Evolutionary conservation across 2,888 invertebrate genomes (phyloP), one percentile per base, ranked within the genome.

Genomic region (Caenorhabditis afra): DNA sequence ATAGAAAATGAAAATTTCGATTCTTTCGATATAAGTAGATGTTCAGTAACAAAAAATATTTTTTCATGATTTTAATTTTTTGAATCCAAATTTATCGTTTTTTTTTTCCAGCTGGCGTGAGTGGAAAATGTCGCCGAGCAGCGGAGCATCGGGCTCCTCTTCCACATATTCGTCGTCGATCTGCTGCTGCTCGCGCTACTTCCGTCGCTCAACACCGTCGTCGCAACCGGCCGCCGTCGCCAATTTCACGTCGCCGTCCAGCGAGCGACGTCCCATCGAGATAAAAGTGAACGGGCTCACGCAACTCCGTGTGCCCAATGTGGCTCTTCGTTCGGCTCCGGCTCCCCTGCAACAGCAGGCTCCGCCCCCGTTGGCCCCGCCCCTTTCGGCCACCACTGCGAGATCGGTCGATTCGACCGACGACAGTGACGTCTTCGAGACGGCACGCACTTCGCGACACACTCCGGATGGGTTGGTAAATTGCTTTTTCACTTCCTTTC

Each of bases 271-370:
- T 14, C 57, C 57, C 10, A 65, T 73, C 20, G 73, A 73, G 22
- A 73, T 73, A 3, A 73, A 73, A 49, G 73, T 73, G 8, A 73
- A 73, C 22, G 73, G 64, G 29, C 50, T 57, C 39, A 29, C 64
- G 0, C 73, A 64, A 37, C 44, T 64, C 10, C 57, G 39, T 20
- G 39, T 65, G 5, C 64, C 64, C 0, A 55, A 58, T 18, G 73
- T 73, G 14, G 71, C 62, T 14, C 18, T 47, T 41, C 11, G 11
- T 41, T 41, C 11, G 41, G 41, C 41, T 29, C 29, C 3, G 29
- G 29, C 29, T 29, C 29, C 29, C n/a, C n/a, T n/a, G n/a, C n/a
- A n/a, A n/a, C n/a, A n/a, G n/a, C n/a, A n/a, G n/a, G n/a, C n/a
- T n/a, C n/a, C n/a, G n/a, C n/a, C n/a, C n/a, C n/a, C n/a, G n/a